phyloP scores from a whole-genome alignment of 2,888 invertebrate species.

The Bembecia ichneumoniformis region DNA sequence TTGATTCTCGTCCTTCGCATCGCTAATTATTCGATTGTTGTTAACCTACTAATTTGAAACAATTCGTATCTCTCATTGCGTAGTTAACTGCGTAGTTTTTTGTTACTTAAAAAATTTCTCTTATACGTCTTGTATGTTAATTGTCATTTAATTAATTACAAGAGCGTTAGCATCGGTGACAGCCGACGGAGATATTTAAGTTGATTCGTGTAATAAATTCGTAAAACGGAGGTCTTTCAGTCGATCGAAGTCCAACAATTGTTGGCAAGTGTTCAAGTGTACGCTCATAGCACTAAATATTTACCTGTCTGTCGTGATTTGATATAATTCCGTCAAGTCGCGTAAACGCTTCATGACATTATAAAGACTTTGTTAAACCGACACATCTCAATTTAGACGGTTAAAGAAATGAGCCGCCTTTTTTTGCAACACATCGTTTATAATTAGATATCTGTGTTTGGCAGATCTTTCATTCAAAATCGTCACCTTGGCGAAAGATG shows the following conservation, averaged over 20 bases:
- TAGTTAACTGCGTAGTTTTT: slow-evolving; percentile 28
- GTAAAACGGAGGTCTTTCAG: slow-evolving; percentile 29
- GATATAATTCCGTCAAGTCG: slow-evolving; percentile 33
- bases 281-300: slow-evolving; percentile 56
- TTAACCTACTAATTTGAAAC: slow-evolving; percentile 65
- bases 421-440: slow-evolving; percentile 41
- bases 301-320: slow-evolving; percentile 55
- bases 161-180: neutral
- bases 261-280: slow-evolving; percentile 58
- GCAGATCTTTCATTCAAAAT: slow-evolving; percentile 46
- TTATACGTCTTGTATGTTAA: slow-evolving; percentile 36
- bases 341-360: slow-evolving; percentile 19
- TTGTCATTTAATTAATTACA: slow-evolving; percentile 6
- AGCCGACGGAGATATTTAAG: neutral
- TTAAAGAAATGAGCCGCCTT: slow-evolving; percentile 25
- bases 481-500: slow-evolving; percentile 34
- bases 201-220: neutral
- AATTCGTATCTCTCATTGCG: slow-evolving; percentile 50
- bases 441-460: slow-evolving; percentile 47
- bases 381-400: slow-evolving; percentile 36
- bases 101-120: slow-evolving; percentile 31
- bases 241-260: slow-evolving; percentile 60
- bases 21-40: slow-evolving; percentile 58
- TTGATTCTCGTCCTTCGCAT: slow-evolving; percentile 52
- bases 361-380: slow-evolving; percentile 19